A percentile compares a stretch with the other conserved stretches of the same genome.
Conservation (phyloP, 2,888 invertebrate species). For the Gymnoscelis rufifasciata region DNA sequence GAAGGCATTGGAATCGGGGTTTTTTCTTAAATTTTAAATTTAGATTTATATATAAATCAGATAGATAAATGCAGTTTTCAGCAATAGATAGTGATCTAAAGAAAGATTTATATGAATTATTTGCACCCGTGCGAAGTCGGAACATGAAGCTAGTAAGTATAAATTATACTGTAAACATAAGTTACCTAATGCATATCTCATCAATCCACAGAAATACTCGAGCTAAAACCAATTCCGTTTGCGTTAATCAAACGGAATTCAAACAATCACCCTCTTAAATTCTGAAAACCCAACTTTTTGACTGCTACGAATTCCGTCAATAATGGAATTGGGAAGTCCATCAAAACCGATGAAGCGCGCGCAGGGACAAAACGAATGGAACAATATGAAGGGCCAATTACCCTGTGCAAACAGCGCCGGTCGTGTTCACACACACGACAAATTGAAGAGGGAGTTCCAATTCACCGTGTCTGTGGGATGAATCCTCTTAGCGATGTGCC, state of each 20-base stretch:
- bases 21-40: no score
- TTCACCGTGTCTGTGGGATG: conserved; percentile 16
- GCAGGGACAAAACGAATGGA: conserved; percentile 6
- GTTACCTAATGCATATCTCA: no score
- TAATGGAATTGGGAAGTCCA: neutral
- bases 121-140: no score
- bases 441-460: conserved; percentile 20
- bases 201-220: no score
- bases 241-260: neutral
- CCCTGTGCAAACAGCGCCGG: conserved; percentile 18
- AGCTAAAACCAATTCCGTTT: neutral
- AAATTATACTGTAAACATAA: no score
- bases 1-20: no score
- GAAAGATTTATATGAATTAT: no score
- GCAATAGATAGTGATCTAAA: no score
- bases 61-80: no score
- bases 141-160: no score
- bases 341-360: conserved; percentile 7
- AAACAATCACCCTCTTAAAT: neutral
- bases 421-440: conserved; percentile 19
- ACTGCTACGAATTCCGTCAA: neutral
- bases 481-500: neutral
- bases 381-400: conserved; percentile 23
- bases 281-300: neutral
- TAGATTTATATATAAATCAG: no score